phyloP scores from a whole-genome alignment of 2,113 vertebrate genomes.

The Cololabis saira region DNA sequence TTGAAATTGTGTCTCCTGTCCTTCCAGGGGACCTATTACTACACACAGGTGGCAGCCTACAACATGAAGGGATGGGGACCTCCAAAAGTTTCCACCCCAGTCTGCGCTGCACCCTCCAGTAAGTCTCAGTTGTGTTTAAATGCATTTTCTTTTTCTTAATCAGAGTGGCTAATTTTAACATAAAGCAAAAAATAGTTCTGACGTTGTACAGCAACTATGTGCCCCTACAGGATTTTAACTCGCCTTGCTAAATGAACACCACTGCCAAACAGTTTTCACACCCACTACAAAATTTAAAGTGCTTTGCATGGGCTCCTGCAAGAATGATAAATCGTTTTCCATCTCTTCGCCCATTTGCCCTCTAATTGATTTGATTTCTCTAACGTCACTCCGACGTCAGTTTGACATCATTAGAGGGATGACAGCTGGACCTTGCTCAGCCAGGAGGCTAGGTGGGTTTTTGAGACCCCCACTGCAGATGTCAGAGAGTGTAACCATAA shows the following conservation, averaged over 20 bases:
- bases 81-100: conserved; percentile 79
- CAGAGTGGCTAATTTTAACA: too few species aligned
- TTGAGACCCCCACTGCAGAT: conserved; percentile 84
- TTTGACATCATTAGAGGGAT: conserved; percentile 58
- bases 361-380: conserved; percentile 37
- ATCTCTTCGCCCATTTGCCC: neutral
- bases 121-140: conserved; percentile 65
- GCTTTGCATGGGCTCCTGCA: too few species aligned
- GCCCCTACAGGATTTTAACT: too few species aligned
- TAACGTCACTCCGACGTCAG: conserved; percentile 38
- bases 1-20: conserved; percentile 41
- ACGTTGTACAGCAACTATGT: too few species aligned
- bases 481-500: conserved; percentile 70
- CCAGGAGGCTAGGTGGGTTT: conserved; percentile 48
- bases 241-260: too few species aligned
- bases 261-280: too few species aligned
- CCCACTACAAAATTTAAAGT: too few species aligned
- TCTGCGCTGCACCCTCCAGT: conserved; percentile 89
- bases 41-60: conserved; percentile 88
- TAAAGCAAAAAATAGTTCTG: too few species aligned
- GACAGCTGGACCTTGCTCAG: conserved; percentile 60
- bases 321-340: too few species aligned
- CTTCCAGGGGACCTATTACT: conserved; percentile 85
- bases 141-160: neutral
- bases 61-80: conserved; percentile 96